A percentile compares a stretch with the other conserved stretches of the same genome.
These are phyloP conservation scores for Echiichthys vipera DNA, from an alignment of 2,797 vertebrate genomes.

Conservation along the genomic window DNA sequence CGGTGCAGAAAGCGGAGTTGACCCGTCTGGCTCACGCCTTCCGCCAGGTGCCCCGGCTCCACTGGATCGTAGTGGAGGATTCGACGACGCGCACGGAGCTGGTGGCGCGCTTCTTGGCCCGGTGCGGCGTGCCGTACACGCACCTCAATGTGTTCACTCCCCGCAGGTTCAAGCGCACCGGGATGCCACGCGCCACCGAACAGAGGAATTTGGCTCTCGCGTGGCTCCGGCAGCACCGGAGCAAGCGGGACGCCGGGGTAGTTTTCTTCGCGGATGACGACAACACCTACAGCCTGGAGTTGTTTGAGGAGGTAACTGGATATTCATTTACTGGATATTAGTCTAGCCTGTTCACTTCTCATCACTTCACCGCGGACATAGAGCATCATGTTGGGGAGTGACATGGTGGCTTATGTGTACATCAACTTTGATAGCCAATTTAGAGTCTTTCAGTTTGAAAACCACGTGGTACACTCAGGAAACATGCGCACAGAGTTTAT, in stretches of 20 bases:
- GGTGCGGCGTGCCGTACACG: conserved; percentile 90
- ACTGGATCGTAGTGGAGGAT: conserved; percentile 98
- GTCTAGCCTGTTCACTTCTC: neutral
- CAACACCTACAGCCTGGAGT: conserved; percentile 98
- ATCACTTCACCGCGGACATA: neutral
- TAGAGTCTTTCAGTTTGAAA: neutral
- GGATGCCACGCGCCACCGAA: conserved; percentile 95
- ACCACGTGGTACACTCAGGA: too few species aligned
- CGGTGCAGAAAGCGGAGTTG: conserved; percentile 97
- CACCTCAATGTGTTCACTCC: conserved; percentile 94
- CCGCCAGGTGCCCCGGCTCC: conserved; percentile 94
- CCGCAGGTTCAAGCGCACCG: conserved; percentile 92
- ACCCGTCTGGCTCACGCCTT: conserved; percentile 94
- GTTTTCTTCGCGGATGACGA: conserved; percentile 99
- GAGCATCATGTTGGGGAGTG: neutral
- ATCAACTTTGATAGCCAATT: too few species aligned
- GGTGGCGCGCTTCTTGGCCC: conserved; percentile 91
- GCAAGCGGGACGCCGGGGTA: conserved; percentile 86
- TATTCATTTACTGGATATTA: neutral
- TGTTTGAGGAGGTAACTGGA: conserved; percentile 92
- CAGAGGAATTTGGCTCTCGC: conserved; percentile 94
- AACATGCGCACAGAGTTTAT: neutral
- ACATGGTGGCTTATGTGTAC: too few species aligned
- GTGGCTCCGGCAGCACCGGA: conserved; percentile 91
- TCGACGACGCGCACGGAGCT: conserved; percentile 89